Conservation (phyloP, 1,140 invertebrate genomes). For the Trichonephila clavipes region DNA sequence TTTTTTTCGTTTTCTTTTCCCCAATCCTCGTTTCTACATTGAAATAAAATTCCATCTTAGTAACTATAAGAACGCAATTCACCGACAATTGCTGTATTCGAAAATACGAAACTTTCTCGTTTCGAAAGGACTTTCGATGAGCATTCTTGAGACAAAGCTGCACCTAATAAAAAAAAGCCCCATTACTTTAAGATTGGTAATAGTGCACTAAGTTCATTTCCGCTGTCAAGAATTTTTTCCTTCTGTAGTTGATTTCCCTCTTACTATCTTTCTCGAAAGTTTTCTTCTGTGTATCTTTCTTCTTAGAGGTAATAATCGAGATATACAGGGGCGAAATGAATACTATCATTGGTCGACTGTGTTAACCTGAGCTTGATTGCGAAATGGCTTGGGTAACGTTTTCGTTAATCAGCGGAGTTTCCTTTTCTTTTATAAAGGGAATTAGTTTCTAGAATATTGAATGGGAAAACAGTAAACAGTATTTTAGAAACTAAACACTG, state of each 20-base stretch:
- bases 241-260: not conserved
- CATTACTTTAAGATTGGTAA: slow-evolving; percentile 17
- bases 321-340: not conserved
- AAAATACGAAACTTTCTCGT: slow-evolving; percentile 24
- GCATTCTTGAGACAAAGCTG: not conserved
- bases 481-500: too few species aligned
- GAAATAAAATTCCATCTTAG: not conserved
- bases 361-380: not conserved
- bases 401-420: not conserved
- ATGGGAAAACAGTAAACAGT: too few species aligned
- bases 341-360: not conserved
- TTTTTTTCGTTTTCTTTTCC: not conserved
- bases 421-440: too few species aligned
- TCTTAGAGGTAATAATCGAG: not conserved
- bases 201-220: not conserved
- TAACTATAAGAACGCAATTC: not conserved
- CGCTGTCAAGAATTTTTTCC: not conserved
- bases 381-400: not conserved
- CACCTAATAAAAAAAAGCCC: not conserved
- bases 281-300: slow-evolving; percentile 7
- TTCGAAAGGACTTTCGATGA: not conserved
- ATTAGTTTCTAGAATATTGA: too few species aligned
- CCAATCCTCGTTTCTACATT: not conserved
- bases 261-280: not conserved
- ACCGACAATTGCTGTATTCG: not conserved